Evolutionary conservation across 2,888 invertebrate genomes (phyloP).

Genomic region (Cyclophora punctaria): DNA sequence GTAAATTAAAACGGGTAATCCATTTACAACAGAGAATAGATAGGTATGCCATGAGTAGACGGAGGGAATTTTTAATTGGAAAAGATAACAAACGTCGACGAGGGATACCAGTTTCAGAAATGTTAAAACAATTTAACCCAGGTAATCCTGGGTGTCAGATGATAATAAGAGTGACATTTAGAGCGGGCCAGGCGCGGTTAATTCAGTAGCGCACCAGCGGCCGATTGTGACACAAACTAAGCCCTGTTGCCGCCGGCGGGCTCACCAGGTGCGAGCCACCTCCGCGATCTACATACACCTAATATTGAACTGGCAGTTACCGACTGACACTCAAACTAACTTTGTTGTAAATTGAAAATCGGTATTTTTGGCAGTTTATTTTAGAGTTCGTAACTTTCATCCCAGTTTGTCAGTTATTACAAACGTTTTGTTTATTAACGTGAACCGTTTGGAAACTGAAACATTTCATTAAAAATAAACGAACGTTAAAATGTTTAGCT

Average conservation of each 20-base stretch:
- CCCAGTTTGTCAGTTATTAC: not conserved
- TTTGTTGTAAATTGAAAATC: slow-evolving; percentile 21
- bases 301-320: slow-evolving; percentile 34
- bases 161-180: slow-evolving; percentile 74
- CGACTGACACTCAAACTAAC: slow-evolving; percentile 28
- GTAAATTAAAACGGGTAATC: slow-evolving; percentile 45
- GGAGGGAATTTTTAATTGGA: slow-evolving; percentile 35
- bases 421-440: not conserved
- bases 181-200: slow-evolving; percentile 60
- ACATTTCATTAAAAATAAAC: slow-evolving; percentile 7
- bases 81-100: slow-evolving; percentile 60
- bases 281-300: slow-evolving; percentile 32
- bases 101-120: slow-evolving; percentile 56
- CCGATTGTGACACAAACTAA: slow-evolving; percentile 69
- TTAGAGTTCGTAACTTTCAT: slow-evolving; percentile 14
- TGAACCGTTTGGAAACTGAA: slow-evolving; percentile 7
- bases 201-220: slow-evolving; percentile 62
- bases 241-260: slow-evolving; percentile 62
- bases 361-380: slow-evolving; percentile 17
- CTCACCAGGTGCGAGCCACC: slow-evolving; percentile 58
- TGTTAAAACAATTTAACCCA: slow-evolving; percentile 72
- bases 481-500: not conserved
- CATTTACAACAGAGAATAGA: slow-evolving; percentile 32
- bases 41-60: slow-evolving; percentile 31
- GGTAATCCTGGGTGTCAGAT: slow-evolving; percentile 70